Base-by-base conservation (phyloP, 37 sponge, comb jelly and placozoan genomes). In the Crambe crambe region DNA sequence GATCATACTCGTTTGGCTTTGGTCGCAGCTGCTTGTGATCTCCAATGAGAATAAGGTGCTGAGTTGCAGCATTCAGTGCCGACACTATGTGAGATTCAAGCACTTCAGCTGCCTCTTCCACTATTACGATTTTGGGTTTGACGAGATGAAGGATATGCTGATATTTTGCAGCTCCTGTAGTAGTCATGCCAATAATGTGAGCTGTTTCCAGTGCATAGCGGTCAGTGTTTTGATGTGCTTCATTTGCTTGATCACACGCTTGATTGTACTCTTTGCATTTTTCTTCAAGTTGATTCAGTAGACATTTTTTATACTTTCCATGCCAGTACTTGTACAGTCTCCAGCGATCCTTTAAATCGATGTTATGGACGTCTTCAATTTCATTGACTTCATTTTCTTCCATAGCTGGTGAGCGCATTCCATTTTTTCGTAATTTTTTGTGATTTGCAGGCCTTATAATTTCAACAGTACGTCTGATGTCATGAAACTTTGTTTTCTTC, bases 101-200 rank as follows among this genome's bases (percentile, higher is more conserved):
- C 31, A 97, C 91, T 64, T 97, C 98, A 2, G 98, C 98, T 31
- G 95, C 93, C 69, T 97, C 98, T 71, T 97, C 98, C 10, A 97
- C 90, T 44, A 97, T 75, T 5, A 95, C 83, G 30, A 97, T 92
- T 68, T 81, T 92, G 25, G 98, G 95, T 35, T 85, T 84, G 1
- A 97, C 27, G 31, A 70, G 37, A 26, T 89, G 86, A 21, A 98
- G 64, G 26, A 90, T 58, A 39, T 86, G 79, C 22, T 91, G 83
- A 58, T 98, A 87, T 47, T 92, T 87, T 42, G 96, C 96, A 32
- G 96, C 96, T 58, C 96, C 96, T 17, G 96, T 96, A 40, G 96
- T 96, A 17, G 96, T 96, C 94, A 96, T 92, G 20, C 94, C 96
- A 68, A 96, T 85, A 4, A 95, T 61, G 42, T 90, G 83, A 17